A percentile compares a stretch with the other conserved stretches of the same genome.
phyloP scores from a whole-genome alignment of 2,888 invertebrate species.

The Latheticus oryzae region DNA sequence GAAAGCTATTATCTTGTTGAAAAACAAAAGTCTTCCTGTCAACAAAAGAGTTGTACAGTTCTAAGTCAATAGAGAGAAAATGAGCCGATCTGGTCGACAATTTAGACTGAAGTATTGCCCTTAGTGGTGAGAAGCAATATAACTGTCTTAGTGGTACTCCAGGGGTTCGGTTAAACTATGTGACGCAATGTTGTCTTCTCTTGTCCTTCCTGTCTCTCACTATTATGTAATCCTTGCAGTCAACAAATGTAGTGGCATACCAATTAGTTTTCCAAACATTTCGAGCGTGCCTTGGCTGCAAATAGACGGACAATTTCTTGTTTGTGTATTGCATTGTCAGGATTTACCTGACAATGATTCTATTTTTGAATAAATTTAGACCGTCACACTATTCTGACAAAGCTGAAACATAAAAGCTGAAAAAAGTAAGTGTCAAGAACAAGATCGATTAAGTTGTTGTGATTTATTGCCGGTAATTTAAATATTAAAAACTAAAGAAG shows the following conservation, averaged over 20 bases:
- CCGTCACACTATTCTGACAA: too few relatives aligned
- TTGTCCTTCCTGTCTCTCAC: conserved; percentile 29
- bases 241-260: conserved; percentile 41
- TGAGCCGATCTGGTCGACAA: conserved; percentile 18
- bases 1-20: too few relatives aligned
- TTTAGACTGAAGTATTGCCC: conserved; percentile 34
- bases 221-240: conserved; percentile 39
- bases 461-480: too few relatives aligned
- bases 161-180: conserved; percentile 32
- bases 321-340: conserved; percentile 29
- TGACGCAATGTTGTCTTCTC: conserved; percentile 27
- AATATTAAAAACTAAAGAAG: too few relatives aligned
- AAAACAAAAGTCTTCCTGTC: too few relatives aligned
- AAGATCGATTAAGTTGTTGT: too few relatives aligned
- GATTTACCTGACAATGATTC: conserved; percentile 13
- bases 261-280: conserved; percentile 42
- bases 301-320: conserved; percentile 34
- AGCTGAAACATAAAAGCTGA: too few relatives aligned
- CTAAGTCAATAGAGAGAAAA: conserved; percentile 24
- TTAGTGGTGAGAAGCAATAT: conserved; percentile 29
- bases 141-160: conserved; percentile 29
- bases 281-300: conserved; percentile 36
- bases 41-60: too few relatives aligned
- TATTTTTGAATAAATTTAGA: conserved; percentile 27
- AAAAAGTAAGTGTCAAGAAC: too few relatives aligned